Conservation (phyloP, 1,140 invertebrate genomes). For the Neodiprion pinetum region DNA sequence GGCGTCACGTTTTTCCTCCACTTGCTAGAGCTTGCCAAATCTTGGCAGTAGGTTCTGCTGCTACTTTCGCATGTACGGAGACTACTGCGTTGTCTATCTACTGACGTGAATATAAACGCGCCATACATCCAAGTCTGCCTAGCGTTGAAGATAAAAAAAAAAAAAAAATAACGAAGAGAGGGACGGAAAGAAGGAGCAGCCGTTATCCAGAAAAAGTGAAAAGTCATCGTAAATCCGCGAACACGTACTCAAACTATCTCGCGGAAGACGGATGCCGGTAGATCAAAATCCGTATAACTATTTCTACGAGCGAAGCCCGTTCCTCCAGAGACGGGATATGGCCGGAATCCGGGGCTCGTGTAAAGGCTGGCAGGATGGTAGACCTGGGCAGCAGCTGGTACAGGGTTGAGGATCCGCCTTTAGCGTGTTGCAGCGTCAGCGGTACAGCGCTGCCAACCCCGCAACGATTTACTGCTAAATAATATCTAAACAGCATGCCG, state of each 20-base stretch:
- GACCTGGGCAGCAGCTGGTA: constrained; percentile 31
- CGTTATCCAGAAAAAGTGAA: no score
- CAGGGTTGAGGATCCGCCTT: constrained; percentile 52
- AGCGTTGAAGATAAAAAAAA: no score
- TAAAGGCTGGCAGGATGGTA: background rate
- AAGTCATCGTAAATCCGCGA: no score
- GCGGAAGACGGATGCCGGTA: background rate
- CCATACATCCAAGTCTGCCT: no score
- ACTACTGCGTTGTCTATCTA: background rate
- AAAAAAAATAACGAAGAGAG: no score
- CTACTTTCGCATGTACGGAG: background rate
- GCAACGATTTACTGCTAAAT: constrained; percentile 57
- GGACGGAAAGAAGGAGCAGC: no score
- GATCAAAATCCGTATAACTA: constrained; percentile 3
- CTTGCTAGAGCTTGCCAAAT: background rate
- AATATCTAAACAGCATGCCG: constrained; percentile 51
- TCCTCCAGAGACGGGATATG: background rate
- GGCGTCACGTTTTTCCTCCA: background rate
- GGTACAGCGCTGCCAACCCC: constrained; percentile 46
- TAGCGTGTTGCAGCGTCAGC: constrained; percentile 58
- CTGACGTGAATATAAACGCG: background rate
- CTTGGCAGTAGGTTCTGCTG: background rate
- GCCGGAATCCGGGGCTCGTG: background rate
- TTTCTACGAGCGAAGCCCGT: background rate
- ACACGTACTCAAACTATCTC: background rate